Evolutionary conservation across 2,888 invertebrate species (phyloP).

Genomic region (Myathropa florea): DNA sequence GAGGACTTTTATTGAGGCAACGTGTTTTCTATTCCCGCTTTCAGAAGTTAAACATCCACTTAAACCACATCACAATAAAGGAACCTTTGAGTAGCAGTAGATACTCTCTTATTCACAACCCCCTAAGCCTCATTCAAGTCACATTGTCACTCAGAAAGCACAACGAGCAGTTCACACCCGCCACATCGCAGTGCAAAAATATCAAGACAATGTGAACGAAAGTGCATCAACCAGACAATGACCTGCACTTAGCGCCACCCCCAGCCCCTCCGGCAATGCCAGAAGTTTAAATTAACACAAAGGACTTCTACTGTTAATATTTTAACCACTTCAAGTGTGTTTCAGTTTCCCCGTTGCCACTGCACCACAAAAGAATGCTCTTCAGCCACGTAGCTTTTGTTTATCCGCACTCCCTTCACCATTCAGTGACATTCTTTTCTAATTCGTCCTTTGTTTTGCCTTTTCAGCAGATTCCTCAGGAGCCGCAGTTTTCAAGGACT

Average conservation of each 20-base stretch:
- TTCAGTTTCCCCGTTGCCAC: background rate
- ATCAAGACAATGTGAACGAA: background rate
- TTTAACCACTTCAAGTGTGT: conserved; percentile 32
- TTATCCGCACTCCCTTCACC: background rate
- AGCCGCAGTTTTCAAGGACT: background rate
- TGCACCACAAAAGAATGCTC: background rate
- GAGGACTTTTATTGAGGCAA: no score
- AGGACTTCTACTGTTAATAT: conserved; percentile 4
- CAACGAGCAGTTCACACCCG: background rate
- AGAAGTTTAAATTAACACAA: background rate
- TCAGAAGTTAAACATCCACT: background rate
- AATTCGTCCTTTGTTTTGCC: conserved; percentile 27
- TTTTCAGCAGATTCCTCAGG: background rate
- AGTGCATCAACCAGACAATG: conserved; percentile 35
- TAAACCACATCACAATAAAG: background rate
- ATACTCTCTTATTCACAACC: background rate
- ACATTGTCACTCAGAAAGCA: background rate
- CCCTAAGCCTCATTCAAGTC: background rate
- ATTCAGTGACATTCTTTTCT: conserved; percentile 29
- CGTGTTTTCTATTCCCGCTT: background rate
- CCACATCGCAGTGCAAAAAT: background rate
- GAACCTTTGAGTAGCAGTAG: background rate
- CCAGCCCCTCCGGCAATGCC: background rate
- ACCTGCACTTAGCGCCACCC: conserved; percentile 29
- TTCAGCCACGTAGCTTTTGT: conserved; percentile 5